These are phyloP conservation scores for Endomychus coccineus DNA, from an alignment of 2,888 invertebrate species.

Conservation along the genomic window DNA sequence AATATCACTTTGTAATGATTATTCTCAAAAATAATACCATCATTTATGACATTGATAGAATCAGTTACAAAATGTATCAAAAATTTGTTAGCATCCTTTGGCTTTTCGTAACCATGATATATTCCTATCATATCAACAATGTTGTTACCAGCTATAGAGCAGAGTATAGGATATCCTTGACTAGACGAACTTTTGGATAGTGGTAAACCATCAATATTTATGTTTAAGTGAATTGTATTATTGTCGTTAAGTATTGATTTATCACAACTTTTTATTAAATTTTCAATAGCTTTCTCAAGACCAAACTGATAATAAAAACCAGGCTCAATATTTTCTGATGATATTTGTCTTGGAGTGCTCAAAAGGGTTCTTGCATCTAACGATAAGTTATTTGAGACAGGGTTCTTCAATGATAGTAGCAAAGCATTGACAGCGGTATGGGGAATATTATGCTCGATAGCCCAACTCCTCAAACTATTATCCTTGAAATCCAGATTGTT, in stretches of 20 bases:
- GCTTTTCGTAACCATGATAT: constrained; percentile 22
- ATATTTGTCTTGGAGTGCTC: constrained; percentile 12
- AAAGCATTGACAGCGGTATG: constrained; percentile 9
- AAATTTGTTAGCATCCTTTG: constrained; percentile 19
- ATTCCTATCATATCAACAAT: constrained; percentile 21
- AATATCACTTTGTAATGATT: constrained; percentile 15
- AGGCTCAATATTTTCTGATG: constrained; percentile 6
- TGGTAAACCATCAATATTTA: constrained; percentile 19
- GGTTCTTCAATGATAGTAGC: constrained; percentile 9
- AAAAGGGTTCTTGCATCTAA: constrained; percentile 15
- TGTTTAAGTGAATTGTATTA: constrained; percentile 7
- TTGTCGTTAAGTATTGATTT: neutral
- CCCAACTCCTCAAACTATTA: too few species aligned
- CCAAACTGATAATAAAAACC: constrained; percentile 2
- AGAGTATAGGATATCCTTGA: constrained; percentile 23
- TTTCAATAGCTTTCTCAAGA: neutral
- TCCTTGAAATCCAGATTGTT: too few species aligned
- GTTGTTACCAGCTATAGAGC: constrained; percentile 14
- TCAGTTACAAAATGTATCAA: constrained; percentile 21
- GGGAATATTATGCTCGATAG: neutral
- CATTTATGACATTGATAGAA: constrained; percentile 5
- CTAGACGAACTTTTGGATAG: constrained; percentile 16
- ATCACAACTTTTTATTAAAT: neutral
- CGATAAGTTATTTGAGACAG: constrained; percentile 12
- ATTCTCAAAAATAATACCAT: constrained; percentile 10